Base-by-base conservation (phyloP, 37 sponge, comb jelly and placozoan species). In the Oopsacas minuta region DNA sequence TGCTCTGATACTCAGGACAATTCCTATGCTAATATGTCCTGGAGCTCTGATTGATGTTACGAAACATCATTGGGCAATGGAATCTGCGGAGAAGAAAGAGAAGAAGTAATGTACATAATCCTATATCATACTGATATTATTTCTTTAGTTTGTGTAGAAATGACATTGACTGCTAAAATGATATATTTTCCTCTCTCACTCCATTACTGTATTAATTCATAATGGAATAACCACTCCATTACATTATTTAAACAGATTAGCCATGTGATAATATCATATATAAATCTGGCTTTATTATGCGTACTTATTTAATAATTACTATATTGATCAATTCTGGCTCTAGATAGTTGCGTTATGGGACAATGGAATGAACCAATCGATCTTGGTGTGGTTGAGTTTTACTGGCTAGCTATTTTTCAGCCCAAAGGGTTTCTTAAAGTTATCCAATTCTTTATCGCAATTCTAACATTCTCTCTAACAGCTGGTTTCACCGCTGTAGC, bases 341-440 rank as follows among this genome's bases (percentile, higher is more conserved):
- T n/a, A 25, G 22, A 25, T 61, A 25, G 28, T 61, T 12, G 1
- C 22, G 30, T 34, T 32, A 61, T 61, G 75, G 28, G 28, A 61
- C 75, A n/a, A 10, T 61, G 75, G 75, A 61, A n/a, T 25, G 75
- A 61, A 61, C 75, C 75, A 61, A 61, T 61, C 75, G 75, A 61
- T 61, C 75, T 61, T 32, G 75, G 75, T n/a, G 75, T 61, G 30
- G 22, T 61, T 10, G 75, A 61, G 75, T 61, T 61, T 3, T 61
- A 61, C 75, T 61, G 75, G 75, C 30, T 61, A 3, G 75, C 75
- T 61, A 61, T 61, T 61, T n/a, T 61, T 3, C 75, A 61, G 30
- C 75, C 75, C 75, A 61, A 61, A 34, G 75, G 75, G 28, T 61
- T 61, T 61, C 75, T 61, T 34, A 61, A 61, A 12, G 30, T 61